These are phyloP conservation scores for Castor canadensis DNA, from an alignment of 2,113 vertebrate genomes.

Conservation along the genomic window DNA sequence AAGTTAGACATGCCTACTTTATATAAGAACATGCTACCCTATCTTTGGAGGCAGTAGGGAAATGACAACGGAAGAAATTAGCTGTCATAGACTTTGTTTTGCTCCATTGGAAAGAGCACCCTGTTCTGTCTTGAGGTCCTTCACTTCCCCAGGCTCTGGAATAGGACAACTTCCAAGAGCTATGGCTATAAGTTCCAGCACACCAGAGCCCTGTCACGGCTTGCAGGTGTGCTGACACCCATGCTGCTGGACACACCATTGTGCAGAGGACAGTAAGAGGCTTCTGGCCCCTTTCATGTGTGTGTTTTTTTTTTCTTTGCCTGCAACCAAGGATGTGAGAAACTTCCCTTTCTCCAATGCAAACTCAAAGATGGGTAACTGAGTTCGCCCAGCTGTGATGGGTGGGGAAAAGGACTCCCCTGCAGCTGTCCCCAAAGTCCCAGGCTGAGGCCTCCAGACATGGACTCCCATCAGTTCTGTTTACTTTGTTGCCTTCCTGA, in stretches of 20 bases:
- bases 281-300: too few species aligned
- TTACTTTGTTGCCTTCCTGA: not conserved
- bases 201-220: not conserved
- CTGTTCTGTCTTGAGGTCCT: not conserved
- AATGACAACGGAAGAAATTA: conserved; percentile 59
- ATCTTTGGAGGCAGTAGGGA: too few species aligned
- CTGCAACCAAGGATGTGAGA: conserved; percentile 49
- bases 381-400: conserved; percentile 59
- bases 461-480: not conserved
- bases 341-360: conserved; percentile 25
- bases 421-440: not conserved
- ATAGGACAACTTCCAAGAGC: not conserved
- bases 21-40: conserved; percentile 49
- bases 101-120: not conserved
- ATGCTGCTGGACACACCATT: not conserved
- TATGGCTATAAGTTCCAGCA: conserved; percentile 24
- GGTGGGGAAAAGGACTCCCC: not conserved
- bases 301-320: conserved; percentile 40
- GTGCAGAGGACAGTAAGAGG: not conserved
- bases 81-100: conserved; percentile 9
- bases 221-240: not conserved
- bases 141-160: not conserved
- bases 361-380: not conserved
- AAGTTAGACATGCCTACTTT: conserved; percentile 70
- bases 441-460: not conserved